phyloP scores from a whole-genome alignment of 2,113 vertebrate genomes.

The Microtus richardsoni region DNA sequence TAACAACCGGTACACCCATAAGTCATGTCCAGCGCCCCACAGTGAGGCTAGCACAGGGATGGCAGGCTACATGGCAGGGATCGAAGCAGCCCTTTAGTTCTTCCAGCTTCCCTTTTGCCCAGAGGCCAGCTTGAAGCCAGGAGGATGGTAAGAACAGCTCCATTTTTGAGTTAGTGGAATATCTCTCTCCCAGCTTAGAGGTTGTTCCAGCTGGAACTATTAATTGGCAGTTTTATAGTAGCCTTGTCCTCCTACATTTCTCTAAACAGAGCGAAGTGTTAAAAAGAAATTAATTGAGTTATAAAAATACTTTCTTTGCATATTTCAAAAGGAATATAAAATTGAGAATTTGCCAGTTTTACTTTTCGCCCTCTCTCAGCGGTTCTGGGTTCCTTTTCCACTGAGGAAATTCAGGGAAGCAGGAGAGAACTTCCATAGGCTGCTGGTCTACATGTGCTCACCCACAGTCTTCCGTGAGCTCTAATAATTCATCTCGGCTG shows the following conservation, averaged over 20 bases:
- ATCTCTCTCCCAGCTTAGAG: neutral
- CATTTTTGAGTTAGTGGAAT: neutral
- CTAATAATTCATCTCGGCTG: neutral
- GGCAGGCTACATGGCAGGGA: neutral
- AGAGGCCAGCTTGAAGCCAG: neutral
- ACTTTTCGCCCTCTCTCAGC: neutral
- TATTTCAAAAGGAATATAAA: neutral
- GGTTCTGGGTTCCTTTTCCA: neutral
- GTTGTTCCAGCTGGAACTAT: neutral
- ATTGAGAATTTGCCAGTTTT: neutral
- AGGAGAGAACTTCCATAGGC: neutral
- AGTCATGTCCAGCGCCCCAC: neutral
- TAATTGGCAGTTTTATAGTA: neutral
- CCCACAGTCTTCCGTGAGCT: neutral
- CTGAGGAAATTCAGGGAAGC: neutral
- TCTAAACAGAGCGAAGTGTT: neutral
- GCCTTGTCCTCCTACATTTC: neutral
- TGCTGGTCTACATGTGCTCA: neutral
- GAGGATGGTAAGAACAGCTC: neutral
- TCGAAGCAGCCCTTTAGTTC: neutral
- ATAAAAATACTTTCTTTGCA: neutral
- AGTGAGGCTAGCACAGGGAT: neutral
- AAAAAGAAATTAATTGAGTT: constrained; percentile 24
- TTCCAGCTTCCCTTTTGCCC: neutral
- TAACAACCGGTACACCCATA: neutral